Evolutionary conservation across 2,888 invertebrate genomes (phyloP), one percentile per base, ranked within the genome.

Genomic region (Elegia similella): DNA sequence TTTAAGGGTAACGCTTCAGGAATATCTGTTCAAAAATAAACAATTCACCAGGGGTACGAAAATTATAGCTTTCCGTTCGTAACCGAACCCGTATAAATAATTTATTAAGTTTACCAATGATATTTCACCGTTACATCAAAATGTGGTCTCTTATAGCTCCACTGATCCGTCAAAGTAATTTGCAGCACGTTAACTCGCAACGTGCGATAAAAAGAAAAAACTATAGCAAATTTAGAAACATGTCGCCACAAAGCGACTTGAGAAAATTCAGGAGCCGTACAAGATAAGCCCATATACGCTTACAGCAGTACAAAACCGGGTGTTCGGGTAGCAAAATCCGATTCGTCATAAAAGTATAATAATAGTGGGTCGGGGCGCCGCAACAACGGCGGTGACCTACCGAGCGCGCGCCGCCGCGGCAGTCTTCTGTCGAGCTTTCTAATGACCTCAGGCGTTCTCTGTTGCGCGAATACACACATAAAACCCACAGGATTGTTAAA

Each of bases 311-410:
- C 79, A 82, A 82, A 80, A 79, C 74, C 75, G 75, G 73, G 76
- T 76, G 78, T 77, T 80, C 75, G 75, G 74, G 79, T 80, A 82
- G 82, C 83, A 84, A 88, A 88, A 89, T 84, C 86, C 82, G 86
- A 90, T 88, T 87, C 87, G 88, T 91, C 90, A 91, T 91, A 91
- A 91, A 91, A 91, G 86, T 89, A 88, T 89, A 90, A 89, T 89
- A 89, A 88, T 89, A 89, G 90, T 88, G 85, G 89, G 86, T 84
- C 83, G 86, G 85, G 84, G 80, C 82, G 86, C 88, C 88, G 88
- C 88, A 89, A 85, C 86, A 87, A 86, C 87, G 81, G 80, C 82
- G 83, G 84, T 85, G 88, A 88, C 89, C 88, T 85, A 77, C 78
- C 70, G 69, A 77, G 80, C 84, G 84, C 85, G 88, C 89, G 88